Conservation (phyloP, 2,797 vertebrate species). For the Gobio occitaniae region DNA sequence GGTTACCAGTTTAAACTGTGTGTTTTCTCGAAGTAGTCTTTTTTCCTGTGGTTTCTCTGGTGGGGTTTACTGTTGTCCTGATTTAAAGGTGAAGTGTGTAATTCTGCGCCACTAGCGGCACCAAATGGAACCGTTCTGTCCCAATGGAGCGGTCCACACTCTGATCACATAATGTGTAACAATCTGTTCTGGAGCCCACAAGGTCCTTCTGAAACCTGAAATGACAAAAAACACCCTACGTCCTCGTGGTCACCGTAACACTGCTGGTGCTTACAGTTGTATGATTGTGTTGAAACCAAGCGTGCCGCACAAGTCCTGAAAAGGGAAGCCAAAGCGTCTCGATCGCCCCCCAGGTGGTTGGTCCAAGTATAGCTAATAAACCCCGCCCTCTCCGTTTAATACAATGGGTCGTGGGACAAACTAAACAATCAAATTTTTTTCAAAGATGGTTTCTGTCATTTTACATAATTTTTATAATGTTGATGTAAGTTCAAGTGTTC, state of each 20-base stretch:
- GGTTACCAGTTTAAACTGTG: slow-evolving; percentile 8
- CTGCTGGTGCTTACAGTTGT: not conserved
- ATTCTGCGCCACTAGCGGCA: not conserved
- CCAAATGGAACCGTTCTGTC: not conserved
- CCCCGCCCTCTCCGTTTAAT: too few species aligned
- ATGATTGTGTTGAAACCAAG: not conserved
- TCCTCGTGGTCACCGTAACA: not conserved
- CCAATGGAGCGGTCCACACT: not conserved
- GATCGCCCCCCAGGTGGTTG: too few species aligned
- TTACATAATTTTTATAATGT: too few species aligned
- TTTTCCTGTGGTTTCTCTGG: not conserved
- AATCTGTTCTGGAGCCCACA: not conserved
- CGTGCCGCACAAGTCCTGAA: too few species aligned
- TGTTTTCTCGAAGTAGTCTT: not conserved
- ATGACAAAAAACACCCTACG: not conserved
- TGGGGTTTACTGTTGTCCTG: not conserved
- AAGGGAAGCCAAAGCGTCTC: too few species aligned
- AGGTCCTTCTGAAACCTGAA: not conserved
- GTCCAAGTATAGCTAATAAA: too few species aligned
- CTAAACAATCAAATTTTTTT: too few species aligned
- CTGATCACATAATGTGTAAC: not conserved
- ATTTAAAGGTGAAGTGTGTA: not conserved
- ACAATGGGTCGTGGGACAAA: too few species aligned
- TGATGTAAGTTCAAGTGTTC: too few species aligned
- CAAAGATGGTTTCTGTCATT: too few species aligned